A percentile compares a stretch with the other conserved stretches of the same genome.
Evolutionary conservation across 2,797 vertebrate genomes (phyloP).

Genomic region (Euphonia xanthogaster): DNA sequence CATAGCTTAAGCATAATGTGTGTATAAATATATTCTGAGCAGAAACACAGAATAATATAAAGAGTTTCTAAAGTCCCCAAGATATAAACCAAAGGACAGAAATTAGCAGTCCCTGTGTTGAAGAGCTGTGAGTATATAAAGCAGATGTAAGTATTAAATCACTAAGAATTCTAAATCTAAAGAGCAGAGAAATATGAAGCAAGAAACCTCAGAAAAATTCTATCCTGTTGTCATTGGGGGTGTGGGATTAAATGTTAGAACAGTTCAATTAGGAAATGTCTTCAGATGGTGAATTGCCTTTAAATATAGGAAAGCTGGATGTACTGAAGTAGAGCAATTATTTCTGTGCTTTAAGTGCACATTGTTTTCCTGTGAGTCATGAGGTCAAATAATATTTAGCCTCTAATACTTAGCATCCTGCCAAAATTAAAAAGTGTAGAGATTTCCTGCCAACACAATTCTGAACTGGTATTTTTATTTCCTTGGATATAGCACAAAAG

Average conservation of each 20-base stretch:
- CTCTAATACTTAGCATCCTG: background rate
- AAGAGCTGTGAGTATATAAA: background rate
- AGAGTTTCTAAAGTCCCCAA: background rate
- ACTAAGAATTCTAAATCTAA: background rate
- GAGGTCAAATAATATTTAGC: background rate
- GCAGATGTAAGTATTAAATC: background rate
- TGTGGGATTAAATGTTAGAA: background rate
- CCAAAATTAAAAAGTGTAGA: background rate
- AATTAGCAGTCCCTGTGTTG: background rate
- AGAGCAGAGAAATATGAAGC: background rate
- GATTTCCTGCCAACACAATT: background rate
- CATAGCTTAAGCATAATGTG: background rate
- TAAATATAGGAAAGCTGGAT: background rate
- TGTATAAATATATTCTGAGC: background rate
- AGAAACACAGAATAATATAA: background rate
- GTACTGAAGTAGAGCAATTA: slow-evolving; percentile 7
- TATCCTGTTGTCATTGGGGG: background rate
- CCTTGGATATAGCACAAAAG: background rate
- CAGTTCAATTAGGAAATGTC: background rate
- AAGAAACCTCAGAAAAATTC: background rate
- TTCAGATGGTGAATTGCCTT: background rate
- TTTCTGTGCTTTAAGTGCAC: background rate
- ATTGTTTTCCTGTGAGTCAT: slow-evolving; percentile 9
- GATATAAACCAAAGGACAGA: background rate
- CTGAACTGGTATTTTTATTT: background rate